Conservation (phyloP, 2,113 vertebrate species). For the Poicephalus meyeri region DNA sequence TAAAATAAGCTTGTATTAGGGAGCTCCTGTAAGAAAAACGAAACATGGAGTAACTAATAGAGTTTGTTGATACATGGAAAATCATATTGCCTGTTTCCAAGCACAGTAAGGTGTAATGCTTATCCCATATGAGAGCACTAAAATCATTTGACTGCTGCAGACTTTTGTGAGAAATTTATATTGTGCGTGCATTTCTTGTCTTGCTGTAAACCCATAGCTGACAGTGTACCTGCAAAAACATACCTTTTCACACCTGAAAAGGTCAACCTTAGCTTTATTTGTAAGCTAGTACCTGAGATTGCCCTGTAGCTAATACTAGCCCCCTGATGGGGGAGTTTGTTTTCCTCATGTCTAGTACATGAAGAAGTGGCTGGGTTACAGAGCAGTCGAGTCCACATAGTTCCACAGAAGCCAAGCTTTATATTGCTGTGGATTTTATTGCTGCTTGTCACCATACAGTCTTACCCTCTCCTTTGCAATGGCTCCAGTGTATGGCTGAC, state of each 20-base stretch:
- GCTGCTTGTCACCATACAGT: fast-evolving
- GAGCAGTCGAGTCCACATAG: fast-evolving
- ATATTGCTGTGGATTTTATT: not conserved
- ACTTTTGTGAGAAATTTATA: not conserved
- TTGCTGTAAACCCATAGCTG: not conserved
- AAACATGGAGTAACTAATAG: not conserved
- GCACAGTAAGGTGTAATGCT: not conserved
- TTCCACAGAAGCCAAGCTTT: not conserved
- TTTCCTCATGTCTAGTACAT: not conserved
- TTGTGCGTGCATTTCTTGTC: not conserved
- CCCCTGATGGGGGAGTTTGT: not conserved
- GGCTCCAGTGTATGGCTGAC: not conserved
- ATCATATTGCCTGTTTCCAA: not conserved
- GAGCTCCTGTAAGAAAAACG: not conserved
- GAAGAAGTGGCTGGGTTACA: not conserved
- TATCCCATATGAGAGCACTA: not conserved
- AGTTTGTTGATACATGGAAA: not conserved
- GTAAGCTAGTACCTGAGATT: not conserved
- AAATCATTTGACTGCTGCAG: not conserved
- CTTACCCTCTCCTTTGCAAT: not conserved
- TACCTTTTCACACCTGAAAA: fast-evolving
- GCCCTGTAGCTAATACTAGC: not conserved
- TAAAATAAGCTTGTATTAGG: not conserved
- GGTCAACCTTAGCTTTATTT: not conserved
- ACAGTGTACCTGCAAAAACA: not conserved